Conservation (phyloP, 2,797 vertebrate species). For the Petrocephalus schoutedeni region DNA sequence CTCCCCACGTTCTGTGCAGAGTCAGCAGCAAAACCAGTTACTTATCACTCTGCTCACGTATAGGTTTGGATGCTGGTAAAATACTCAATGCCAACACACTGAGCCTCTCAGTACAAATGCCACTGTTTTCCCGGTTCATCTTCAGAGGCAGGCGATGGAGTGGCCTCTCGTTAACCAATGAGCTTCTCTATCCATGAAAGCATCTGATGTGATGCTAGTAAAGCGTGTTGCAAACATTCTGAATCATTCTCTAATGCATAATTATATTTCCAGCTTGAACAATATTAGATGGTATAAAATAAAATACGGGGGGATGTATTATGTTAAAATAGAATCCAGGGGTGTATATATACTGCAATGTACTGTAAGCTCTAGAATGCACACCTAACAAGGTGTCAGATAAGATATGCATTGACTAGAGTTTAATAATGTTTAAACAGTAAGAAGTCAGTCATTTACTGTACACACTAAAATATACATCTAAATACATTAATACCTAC, state of each 20-base stretch:
- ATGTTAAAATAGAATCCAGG: neutral
- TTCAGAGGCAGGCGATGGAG: neutral
- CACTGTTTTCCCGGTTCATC: neutral
- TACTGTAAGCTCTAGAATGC: neutral
- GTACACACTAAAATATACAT: neutral
- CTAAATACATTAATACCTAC: neutral
- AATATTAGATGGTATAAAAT: neutral
- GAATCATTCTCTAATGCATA: neutral
- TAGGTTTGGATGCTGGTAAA: neutral
- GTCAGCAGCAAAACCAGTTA: neutral
- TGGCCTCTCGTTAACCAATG: neutral
- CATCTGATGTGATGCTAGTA: neutral
- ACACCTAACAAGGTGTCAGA: neutral
- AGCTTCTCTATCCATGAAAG: neutral
- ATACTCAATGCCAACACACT: neutral
- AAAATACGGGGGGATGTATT: neutral
- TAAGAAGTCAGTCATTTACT: neutral
- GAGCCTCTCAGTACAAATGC: too few species aligned
- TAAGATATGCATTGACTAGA: neutral
- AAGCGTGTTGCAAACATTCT: neutral
- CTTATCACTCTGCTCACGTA: neutral
- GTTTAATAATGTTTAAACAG: neutral
- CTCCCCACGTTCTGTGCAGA: neutral
- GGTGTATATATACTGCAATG: neutral
- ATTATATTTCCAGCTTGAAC: neutral